Evolutionary conservation across 1,140 invertebrate species (phyloP), one percentile per base, ranked within the genome.

Genomic region (Glomeris maerens): DNA sequence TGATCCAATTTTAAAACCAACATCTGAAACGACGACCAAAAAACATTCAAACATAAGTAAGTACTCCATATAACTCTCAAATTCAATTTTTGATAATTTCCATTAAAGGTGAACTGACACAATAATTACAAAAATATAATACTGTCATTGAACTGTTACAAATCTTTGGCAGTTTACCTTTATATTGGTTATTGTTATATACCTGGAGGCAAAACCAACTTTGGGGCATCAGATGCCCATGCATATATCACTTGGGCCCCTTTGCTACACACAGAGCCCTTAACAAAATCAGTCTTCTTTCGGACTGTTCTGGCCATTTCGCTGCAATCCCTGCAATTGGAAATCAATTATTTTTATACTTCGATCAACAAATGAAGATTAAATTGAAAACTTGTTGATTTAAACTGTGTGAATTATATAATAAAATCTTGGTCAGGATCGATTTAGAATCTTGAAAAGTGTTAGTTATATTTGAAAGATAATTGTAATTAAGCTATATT

Each of bases 211-310:
- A 98, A 65, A 38, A 78, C 66, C 3, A 97, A 70, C 27, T 74
- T 74, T 2, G 91, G 89, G 1, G 95, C 94, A 68, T 97, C 88
- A 62, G 86, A 75, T 2, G 92, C 94, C 94, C 94, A 98, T 0
- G 93, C 93, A 69, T 96, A 98, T 20, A 98, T 74, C 53, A 97
- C 86, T 78, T 91, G 62, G 14, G 80, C 78, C 22, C 79, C 80
- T 31, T 73, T 68, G 2, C 67, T 67, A 62, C 86, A 90, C 1
- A 83, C 81, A 62, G 73, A 78, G 0, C 76, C 77, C 7, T 67
- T 65, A 38, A 70, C 66, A 46, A 67, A 62, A 56, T 22, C 70
- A 61, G 47, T 61, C 42, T 42, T 42, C 25, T 17, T 17, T 4
- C 5, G 20, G 5, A 2, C 67, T 66, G 46, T 59, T 56, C 25